A percentile compares a stretch with the other conserved stretches of the same genome.
Conservation (phyloP, 1,140 invertebrate genomes). For the Phthorimaea operculella region DNA sequence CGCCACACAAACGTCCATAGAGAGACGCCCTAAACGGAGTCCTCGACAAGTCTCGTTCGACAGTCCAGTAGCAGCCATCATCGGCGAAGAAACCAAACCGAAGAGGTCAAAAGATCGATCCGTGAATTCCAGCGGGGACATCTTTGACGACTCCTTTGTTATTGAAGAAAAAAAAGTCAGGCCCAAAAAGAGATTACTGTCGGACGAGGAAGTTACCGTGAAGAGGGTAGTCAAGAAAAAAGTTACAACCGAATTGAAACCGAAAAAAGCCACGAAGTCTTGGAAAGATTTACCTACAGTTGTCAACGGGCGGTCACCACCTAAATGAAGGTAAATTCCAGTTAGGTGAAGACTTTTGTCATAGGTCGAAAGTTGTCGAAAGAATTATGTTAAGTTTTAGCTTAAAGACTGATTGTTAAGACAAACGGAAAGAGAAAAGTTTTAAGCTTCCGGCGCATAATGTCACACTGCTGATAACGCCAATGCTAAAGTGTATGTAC, state of each 20-base stretch:
- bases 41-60: slow-evolving; percentile 52
- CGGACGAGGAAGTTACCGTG: slow-evolving; percentile 35
- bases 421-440: too few species aligned
- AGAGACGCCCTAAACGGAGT: slow-evolving; percentile 27
- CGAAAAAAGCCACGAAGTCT: slow-evolving; percentile 34
- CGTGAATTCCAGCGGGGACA: slow-evolving; percentile 43
- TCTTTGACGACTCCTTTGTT: slow-evolving; percentile 58
- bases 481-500: too few species aligned
- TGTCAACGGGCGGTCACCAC: slow-evolving; percentile 43
- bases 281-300: slow-evolving; percentile 45
- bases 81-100: slow-evolving; percentile 32
- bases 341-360: not conserved
- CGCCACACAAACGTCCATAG: slow-evolving; percentile 44
- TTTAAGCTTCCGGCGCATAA: too few species aligned
- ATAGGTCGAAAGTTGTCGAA: not conserved
- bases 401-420: too few species aligned
- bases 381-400: too few species aligned
- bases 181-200: slow-evolving; percentile 36
- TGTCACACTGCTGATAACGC: too few species aligned
- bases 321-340: slow-evolving; percentile 28
- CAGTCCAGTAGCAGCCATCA: slow-evolving; percentile 45
- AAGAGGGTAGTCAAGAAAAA: slow-evolving; percentile 45
- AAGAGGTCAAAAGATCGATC: slow-evolving; percentile 22
- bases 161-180: slow-evolving; percentile 43
- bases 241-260: slow-evolving; percentile 20